These are phyloP conservation scores for Azemiops feae DNA, from an alignment of 2,113 vertebrate genomes.

Conservation along the genomic window DNA sequence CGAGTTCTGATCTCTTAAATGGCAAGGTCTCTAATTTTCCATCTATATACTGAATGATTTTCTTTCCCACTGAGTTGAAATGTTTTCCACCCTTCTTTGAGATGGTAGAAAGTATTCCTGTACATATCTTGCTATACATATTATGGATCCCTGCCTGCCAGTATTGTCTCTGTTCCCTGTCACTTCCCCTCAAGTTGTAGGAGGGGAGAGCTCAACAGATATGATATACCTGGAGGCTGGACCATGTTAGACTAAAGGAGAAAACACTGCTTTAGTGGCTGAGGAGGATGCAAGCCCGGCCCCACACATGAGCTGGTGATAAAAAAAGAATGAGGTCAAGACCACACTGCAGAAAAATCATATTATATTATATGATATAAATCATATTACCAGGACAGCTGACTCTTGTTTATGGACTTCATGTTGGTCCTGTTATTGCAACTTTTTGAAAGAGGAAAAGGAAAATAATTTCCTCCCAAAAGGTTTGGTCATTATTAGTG, in stretches of 20 bases:
- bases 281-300: too few relatives aligned
- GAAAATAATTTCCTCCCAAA: neutral
- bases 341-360: too few relatives aligned
- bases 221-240: too few relatives aligned
- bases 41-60: neutral
- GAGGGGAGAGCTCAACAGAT: too few relatives aligned
- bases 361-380: too few relatives aligned
- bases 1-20: neutral
- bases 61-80: neutral
- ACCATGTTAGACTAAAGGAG: too few relatives aligned
- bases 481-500: neutral
- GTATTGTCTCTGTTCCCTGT: too few relatives aligned
- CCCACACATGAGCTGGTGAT: too few relatives aligned
- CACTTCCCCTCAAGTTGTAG: too few relatives aligned
- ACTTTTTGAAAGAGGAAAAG: conserved; percentile 57
- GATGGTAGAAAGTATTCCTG: neutral
- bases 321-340: too few relatives aligned
- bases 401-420: conserved; percentile 34
- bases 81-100: neutral
- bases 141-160: neutral
- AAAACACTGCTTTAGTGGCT: too few relatives aligned
- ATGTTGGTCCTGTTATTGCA: conserved; percentile 63
- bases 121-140: neutral
- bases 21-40: neutral
- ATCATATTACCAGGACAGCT: neutral